Base-by-base conservation (phyloP, 2,797 vertebrate species). In the Danio aesculapii region DNA sequence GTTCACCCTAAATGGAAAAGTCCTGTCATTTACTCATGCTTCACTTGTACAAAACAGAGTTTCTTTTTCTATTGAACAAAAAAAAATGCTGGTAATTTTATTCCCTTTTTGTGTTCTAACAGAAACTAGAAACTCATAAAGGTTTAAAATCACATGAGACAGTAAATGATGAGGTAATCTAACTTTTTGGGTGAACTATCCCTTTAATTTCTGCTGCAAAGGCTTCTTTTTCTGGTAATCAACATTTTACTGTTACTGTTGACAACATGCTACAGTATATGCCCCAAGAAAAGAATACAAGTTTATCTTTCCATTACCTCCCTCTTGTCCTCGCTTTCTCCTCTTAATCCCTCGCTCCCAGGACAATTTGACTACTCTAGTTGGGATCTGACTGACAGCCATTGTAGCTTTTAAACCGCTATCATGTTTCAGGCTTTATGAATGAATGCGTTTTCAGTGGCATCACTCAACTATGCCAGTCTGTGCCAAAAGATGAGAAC, bases 351-450 rank as follows among this genome's bases (percentile, higher is more conserved):
- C 73, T 84, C 43, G 49, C 8, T 52, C 75, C 75, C 77, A 76
- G 77, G 84, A 68, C 82, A 82, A 55, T 82, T 75, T 79, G 16
- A 84, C 21, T 75, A 58, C 66, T 67, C 73, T 66, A 64, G 62
- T 70, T 78, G 76, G 77, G 77, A 62, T 81, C 62, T 82, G 85
- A 81, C 17, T 81, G 78, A 84, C 57, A 49, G 58, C 70, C 71
- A 81, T 84, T 83, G 81, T 84, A 50, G 59, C 17, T 67, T 43
- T 77, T 69, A 75, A 83, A 16, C 62, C 66, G 46, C 77, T 75
- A 86, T 86, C 81, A 81, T 53, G 77, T 84, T 86, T 67, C 85
- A 78, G 0, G 41, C 69, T 81, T 81, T 83, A 82, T 84, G 76
- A 82, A 77, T 84, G 72, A 84, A 70, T 55, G 58, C 70, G n/a